Percentiles rank a stretch among this genome's conserved stretches.
Evolutionary conservation across 1,140 invertebrate species (phyloP).

Genomic region (Monomorium pharaonis): DNA sequence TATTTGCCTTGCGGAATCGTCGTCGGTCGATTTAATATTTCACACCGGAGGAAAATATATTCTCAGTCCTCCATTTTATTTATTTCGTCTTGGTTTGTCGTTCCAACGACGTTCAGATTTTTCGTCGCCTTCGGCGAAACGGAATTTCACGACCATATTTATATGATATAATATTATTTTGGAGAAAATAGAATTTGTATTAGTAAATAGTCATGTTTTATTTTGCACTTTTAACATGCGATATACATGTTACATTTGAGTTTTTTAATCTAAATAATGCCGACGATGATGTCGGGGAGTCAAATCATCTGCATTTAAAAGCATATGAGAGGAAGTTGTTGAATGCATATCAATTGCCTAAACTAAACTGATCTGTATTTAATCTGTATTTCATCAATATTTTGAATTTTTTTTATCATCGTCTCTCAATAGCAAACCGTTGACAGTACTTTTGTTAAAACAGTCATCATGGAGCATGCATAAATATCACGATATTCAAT

Average conservation of each 20-base stretch:
- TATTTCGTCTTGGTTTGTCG: conserved; percentile 33
- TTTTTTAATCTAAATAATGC: not conserved
- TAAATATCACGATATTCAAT: no score
- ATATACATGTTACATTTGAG: not conserved
- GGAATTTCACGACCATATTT: conserved; percentile 24
- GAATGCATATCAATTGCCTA: no score
- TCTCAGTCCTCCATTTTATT: conserved; percentile 16
- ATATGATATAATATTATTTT: conserved; percentile 34
- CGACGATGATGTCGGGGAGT: not conserved
- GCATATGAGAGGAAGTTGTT: no score
- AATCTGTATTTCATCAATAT: no score
- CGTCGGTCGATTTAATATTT: conserved; percentile 50
- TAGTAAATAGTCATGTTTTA: not conserved
- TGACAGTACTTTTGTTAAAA: no score
- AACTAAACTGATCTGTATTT: no score
- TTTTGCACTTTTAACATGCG: not conserved
- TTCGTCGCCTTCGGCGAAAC: not conserved
- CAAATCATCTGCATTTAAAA: not conserved
- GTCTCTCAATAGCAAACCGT: no score
- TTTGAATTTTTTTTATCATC: no score
- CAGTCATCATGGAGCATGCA: no score
- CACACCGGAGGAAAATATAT: conserved; percentile 19
- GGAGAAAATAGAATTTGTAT: not conserved
- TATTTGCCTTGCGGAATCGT: conserved; percentile 16
- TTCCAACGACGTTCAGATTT: conserved; percentile 5